These are phyloP conservation scores for Mobula birostris DNA, from an alignment of 2,113 vertebrate species.

Conservation along the genomic window DNA sequence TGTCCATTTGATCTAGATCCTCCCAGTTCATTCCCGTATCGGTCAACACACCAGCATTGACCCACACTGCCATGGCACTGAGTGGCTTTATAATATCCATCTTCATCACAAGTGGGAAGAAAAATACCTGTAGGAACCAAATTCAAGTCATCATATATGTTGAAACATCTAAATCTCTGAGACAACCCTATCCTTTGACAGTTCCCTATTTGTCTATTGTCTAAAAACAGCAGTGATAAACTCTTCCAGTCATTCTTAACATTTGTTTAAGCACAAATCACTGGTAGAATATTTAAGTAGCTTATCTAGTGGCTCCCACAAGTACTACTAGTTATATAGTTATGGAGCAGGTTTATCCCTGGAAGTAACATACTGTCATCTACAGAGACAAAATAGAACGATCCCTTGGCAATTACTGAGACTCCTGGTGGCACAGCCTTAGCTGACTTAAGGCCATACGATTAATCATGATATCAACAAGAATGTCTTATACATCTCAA, in stretches of 20 bases:
- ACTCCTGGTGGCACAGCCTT: neutral
- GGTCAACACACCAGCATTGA: constrained; percentile 96
- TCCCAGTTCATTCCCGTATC: constrained; percentile 83
- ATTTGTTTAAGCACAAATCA: neutral
- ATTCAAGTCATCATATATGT: neutral
- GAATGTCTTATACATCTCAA: neutral
- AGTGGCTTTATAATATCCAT: constrained; percentile 84
- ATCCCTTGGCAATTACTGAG: neutral
- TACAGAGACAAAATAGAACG: neutral
- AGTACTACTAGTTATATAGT: neutral
- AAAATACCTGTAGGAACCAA: constrained; percentile 65
- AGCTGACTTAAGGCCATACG: too few relatives aligned
- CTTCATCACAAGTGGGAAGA: constrained; percentile 82
- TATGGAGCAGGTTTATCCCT: neutral
- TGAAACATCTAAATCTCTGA: too few relatives aligned
- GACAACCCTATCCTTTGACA: neutral
- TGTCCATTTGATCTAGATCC: constrained; percentile 73
- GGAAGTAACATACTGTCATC: neutral
- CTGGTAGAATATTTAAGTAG: neutral
- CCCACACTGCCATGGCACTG: constrained; percentile 81
- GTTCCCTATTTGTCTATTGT: neutral
- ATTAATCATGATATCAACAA: neutral
- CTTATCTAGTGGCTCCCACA: neutral
- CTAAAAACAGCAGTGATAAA: neutral
- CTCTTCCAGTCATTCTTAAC: neutral